Base-by-base conservation (phyloP, 2,888 invertebrate species). In the Calameuta pallipes region DNA sequence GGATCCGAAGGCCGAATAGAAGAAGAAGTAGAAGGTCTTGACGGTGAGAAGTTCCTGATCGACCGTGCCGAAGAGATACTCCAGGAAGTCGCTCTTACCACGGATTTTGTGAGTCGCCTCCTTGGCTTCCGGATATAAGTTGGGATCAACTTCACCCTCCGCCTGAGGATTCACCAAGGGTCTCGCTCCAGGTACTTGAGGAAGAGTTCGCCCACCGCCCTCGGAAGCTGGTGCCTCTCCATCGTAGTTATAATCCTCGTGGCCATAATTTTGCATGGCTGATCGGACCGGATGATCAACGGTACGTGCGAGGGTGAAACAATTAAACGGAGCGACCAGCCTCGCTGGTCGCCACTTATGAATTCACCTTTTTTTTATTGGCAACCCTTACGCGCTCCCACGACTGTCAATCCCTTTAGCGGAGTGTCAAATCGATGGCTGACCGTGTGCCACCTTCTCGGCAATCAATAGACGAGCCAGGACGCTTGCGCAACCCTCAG, bases 11-110 rank as follows among this genome's bases (percentile, higher is more conserved):
- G 99, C 99, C 71, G 99, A 98, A 92, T 99, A 99, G 93, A 99
- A 99, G 94, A 99, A 99, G 93, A 99, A 99, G 92, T 99, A 99
- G 92, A 99, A 99, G 34, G 97, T 96, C 92, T 99, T 99, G 85
- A 98, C 98, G 77, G 98, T 96, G 84, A 99, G 94, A 76, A 99
- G 93, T 92, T 98, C 98, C 86, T 96, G 97, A 92, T 98, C 97
- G 70, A 98, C 96, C 68, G 95, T 93, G 56, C 97, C 96, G 90
- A 95, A 96, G 83, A 97, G 92, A 92, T 96, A 94, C 93, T 98
- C 97, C 85, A 98, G 92, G 85, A 97, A 90, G 91, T 97, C 98
- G 84, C 96, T 95, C 90, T 95, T 95, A 69, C 97, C 97, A 83
- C 97, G 95, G 86, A 97, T 96, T 92, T 97, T 97, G 93, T 97